A percentile compares a stretch with the other conserved stretches of the same genome.
Conservation (phyloP, 2,113 vertebrate species). For the Cisticola juncidis region DNA sequence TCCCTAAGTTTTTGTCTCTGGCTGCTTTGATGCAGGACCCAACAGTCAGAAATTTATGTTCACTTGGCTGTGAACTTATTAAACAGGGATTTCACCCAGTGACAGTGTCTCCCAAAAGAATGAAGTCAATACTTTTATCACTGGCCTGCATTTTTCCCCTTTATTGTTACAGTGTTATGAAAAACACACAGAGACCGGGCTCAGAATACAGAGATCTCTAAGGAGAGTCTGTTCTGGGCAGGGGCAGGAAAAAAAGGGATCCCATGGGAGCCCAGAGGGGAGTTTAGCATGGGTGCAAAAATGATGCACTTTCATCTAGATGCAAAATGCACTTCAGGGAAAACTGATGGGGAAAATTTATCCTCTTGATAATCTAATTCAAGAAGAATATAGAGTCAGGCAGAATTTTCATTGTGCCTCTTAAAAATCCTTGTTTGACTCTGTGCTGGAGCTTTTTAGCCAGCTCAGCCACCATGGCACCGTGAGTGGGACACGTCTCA, state of each 20-base stretch:
- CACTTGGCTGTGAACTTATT: not conserved
- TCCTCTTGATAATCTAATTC: not conserved
- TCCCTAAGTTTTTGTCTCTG: not conserved
- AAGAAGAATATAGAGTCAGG: not conserved
- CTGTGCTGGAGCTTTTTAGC: no score
- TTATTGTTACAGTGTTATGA: not conserved
- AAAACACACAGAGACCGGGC: not conserved
- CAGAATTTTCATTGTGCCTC: not conserved
- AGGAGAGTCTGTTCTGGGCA: accelerated
- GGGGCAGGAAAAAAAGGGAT: accelerated
- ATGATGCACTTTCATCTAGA: not conserved
- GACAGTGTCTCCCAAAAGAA: not conserved
- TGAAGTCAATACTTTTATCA: not conserved
- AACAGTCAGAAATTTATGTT: not conserved
- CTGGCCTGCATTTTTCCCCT: not conserved
- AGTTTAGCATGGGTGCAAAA: not conserved
- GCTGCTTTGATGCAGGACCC: not conserved
- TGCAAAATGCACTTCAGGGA: not conserved
- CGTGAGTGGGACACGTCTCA: no score
- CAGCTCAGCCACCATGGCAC: no score
- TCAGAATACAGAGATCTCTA: not conserved
- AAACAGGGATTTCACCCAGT: not conserved
- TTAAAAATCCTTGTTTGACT: not conserved
- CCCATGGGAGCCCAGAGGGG: accelerated
- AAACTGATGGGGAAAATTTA: not conserved